phyloP scores from a whole-genome alignment of 2,113 vertebrate genomes.

The Psilopogon haemacephalus region DNA sequence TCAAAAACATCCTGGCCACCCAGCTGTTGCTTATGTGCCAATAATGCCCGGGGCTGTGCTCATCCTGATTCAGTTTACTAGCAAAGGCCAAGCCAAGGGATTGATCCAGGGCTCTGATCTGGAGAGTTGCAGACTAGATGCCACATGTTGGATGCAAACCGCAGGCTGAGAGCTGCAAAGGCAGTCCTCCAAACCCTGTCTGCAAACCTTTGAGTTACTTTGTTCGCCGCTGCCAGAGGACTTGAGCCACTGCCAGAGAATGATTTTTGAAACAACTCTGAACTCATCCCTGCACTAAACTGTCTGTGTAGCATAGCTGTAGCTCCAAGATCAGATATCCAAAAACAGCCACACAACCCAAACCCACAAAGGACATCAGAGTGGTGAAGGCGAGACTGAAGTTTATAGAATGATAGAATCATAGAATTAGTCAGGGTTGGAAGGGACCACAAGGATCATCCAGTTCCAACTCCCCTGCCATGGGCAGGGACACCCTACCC shows the following conservation, averaged over 20 bases:
- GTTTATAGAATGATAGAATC: too few species aligned
- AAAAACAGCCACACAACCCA: not conserved
- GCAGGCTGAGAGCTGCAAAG: not conserved
- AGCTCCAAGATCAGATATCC: not conserved
- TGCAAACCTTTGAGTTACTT: not conserved
- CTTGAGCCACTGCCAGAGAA: not conserved
- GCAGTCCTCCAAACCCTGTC: not conserved
- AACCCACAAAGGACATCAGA: not conserved
- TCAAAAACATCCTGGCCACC: not conserved
- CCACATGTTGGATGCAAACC: not conserved
- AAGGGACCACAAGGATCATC: too few species aligned
- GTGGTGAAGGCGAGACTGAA: not conserved
- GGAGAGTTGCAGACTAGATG: not conserved
- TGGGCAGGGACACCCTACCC: too few species aligned
- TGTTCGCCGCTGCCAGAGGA: not conserved
- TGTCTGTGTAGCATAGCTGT: not conserved
- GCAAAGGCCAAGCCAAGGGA: not conserved
- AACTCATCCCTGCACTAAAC: not conserved
- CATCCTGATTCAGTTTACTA: accelerated
- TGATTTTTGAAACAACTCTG: not conserved
- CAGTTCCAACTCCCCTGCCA: too few species aligned
- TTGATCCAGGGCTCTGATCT: not conserved
- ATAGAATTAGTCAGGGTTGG: too few species aligned
- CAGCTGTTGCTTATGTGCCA: not conserved
- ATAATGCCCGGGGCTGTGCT: accelerated